Conservation (phyloP, 2,113 vertebrate species). For the Alligator mississippiensis region DNA sequence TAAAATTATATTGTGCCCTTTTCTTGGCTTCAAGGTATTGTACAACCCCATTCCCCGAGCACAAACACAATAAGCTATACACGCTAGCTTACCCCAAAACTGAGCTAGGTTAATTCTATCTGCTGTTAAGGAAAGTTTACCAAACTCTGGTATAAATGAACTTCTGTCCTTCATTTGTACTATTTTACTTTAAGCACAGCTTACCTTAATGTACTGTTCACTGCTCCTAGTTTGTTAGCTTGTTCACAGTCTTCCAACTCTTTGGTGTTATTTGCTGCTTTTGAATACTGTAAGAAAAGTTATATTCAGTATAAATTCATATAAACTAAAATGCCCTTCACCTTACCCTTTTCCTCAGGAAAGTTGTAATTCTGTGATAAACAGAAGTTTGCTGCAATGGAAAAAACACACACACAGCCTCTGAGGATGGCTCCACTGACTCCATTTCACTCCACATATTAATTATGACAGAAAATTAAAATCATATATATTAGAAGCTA, state of each 20-base stretch:
- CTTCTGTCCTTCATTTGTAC: conserved; percentile 21
- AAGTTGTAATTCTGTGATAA: background rate
- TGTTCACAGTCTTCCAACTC: conserved; percentile 91
- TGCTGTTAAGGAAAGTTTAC: too few relatives aligned
- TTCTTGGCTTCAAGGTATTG: too few relatives aligned
- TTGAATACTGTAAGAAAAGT: conserved; percentile 85
- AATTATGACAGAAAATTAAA: too few relatives aligned
- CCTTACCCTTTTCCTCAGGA: background rate
- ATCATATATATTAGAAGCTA: too few relatives aligned
- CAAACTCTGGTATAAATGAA: background rate
- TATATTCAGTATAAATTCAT: background rate
- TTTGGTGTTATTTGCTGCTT: conserved; percentile 77
- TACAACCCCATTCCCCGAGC: too few relatives aligned
- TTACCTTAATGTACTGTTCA: conserved; percentile 96
- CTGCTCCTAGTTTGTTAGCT: conserved; percentile 91
- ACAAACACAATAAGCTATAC: too few relatives aligned
- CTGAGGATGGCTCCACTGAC: background rate
- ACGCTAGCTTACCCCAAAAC: too few relatives aligned
- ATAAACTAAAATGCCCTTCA: background rate
- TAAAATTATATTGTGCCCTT: too few relatives aligned
- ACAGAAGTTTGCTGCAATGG: background rate
- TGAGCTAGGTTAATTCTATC: too few relatives aligned
- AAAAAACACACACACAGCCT: background rate
- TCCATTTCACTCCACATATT: too few relatives aligned
- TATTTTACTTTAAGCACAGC: conserved; percentile 37